Evolutionary conservation across 2,888 invertebrate genomes (phyloP), one percentile per base, ranked within the genome.

Genomic region (Odontocolon sp.): DNA sequence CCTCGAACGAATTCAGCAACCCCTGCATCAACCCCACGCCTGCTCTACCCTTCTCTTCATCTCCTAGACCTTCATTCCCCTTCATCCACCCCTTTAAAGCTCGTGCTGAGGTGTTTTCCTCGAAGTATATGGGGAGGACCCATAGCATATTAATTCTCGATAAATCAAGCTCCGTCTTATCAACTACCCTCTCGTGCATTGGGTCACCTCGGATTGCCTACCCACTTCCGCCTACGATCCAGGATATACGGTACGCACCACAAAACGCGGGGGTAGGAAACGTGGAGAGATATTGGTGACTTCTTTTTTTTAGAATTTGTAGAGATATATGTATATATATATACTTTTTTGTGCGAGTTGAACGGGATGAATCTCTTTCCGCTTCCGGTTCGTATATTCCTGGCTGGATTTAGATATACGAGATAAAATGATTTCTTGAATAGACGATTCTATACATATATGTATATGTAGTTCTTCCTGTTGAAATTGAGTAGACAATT

Each of bases 91-190:
- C 36, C 70, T 23, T 50, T 33, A 50, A 59, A 69, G 36, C 18
- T 54, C 72, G 40, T 40, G 74, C 5, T 50, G 66, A 59, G 56
- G 33, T 67, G 57, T 82, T 77, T 83, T 80, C 78, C 14, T 26
- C 50, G 56, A 21, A 21, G 31, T 14, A 47, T 63, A 64, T 40
- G 33, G 59, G 73, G 67, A 70, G 67, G 50, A 72, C 70, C 68
- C 74, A 77, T 67, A 78, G 82, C 80, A 83, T 85, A 85, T 87
- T 87, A 85, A 86, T 87, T 85, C 81, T 73, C 69, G 63, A 75
- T 81, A 70, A 80, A 81, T 77, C 74, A 72, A 61, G 31, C 63
- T 67, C 61, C 36, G 33, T 38, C 56, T 64, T 61, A 63, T 75
- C 63, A 42, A 74, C 63, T 42, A 50, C 26, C 40, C 74, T 23